Base-by-base conservation (phyloP, 2,113 vertebrate species). In the Eurypyga helias region DNA sequence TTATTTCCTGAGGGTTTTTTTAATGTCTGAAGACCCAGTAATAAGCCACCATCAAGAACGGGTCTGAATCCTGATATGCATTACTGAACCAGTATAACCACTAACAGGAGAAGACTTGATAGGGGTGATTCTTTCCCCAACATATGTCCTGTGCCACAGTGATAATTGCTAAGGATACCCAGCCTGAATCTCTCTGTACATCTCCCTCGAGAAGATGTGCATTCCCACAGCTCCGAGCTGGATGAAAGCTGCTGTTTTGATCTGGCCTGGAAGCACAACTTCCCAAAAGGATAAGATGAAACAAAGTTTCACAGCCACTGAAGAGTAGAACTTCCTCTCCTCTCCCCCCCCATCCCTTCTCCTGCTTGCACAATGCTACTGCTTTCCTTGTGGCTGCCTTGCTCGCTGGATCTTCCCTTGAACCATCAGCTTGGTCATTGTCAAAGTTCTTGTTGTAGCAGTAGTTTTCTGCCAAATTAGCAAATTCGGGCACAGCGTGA, bases 401-500 rank as follows among this genome's bases (percentile, higher is more conserved):
- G 2, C 61, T 31, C 43, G 25, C 48, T 62, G 61, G 25, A 61
- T 55, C 65, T 41, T 38, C 19, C 28, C 62, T 51, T 31, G n/a
- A 93, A 78, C 12, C 1, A 66, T 33, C 36, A 17, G 20, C 10
- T 23, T 26, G n/a, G 14, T 65, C 49, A 10, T 13, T 21, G 3
- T n/a, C 2, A 0, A 41, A 49, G 18, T 24, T 49, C 34, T 57
- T 55, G 11, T 19, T n/a, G 15, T 6, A 70, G 70, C 57, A 31
- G 43, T 14, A 43, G 18, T 57, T 82, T 70, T 76, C 70, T n/a
- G 16, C 19, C 43, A 70, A 34, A 69, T 33, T 5, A 33, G 31
- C 1, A 0, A 82, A 69, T 57, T n/a, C 1, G 3, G 31, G 55
- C 31, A 43, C 10, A 62, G 26, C 23, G 8, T 3, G 11, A 57